Conservation (phyloP, 2,113 vertebrate genomes). For the Callopanchax toddi region DNA sequence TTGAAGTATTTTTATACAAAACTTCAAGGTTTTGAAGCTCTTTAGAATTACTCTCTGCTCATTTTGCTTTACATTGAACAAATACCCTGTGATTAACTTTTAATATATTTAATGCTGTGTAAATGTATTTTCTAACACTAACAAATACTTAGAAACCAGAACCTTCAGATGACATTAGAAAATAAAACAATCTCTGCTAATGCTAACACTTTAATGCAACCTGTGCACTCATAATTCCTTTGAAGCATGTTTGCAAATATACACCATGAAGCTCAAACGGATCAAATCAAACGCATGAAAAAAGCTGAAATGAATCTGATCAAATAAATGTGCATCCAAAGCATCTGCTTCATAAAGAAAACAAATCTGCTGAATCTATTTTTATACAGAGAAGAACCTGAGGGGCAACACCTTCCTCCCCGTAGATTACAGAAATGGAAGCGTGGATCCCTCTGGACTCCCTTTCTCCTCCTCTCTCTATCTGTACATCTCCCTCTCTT, state of each 20-base stretch:
- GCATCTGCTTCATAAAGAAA: slow-evolving; percentile 10
- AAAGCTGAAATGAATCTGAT: not conserved
- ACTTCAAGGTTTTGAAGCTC: too few relatives aligned
- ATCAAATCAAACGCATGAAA: slow-evolving; percentile 12
- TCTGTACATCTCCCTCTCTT: not conserved
- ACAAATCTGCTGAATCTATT: slow-evolving; percentile 30
- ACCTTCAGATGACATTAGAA: not conserved
- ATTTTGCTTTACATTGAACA: too few relatives aligned
- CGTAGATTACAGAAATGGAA: slow-evolving; percentile 50
- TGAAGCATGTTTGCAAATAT: slow-evolving; percentile 4
- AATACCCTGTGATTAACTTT: not conserved
- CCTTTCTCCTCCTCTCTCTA: slow-evolving; percentile 2
- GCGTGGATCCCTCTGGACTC: slow-evolving; percentile 53
- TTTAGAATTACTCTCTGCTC: too few relatives aligned
- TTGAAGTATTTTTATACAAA: too few relatives aligned
- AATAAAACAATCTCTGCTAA: not conserved
- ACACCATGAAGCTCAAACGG: not conserved
- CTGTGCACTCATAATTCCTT: slow-evolving; percentile 2
- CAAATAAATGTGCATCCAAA: slow-evolving; percentile 6
- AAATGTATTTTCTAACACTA: not conserved
- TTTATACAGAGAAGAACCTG: slow-evolving; percentile 38
- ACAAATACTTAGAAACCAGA: too few relatives aligned
- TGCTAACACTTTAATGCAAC: not conserved
- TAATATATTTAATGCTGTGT: too few relatives aligned
- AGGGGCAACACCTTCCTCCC: slow-evolving; percentile 46